Base-by-base conservation (phyloP, 2,797 vertebrate genomes). In the Myripristis murdjan region DNA sequence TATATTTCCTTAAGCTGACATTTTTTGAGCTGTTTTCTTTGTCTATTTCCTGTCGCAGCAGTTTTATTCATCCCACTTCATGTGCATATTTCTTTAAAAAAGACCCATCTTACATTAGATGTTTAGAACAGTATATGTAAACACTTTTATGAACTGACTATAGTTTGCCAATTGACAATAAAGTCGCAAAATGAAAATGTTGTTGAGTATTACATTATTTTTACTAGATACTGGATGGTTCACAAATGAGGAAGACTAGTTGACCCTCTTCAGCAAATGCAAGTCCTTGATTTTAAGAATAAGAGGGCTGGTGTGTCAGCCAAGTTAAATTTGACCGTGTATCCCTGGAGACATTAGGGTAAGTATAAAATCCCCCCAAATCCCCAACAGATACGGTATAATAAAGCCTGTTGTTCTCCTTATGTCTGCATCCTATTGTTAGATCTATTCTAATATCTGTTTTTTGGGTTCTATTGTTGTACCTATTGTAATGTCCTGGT, bases 351-450 rank as follows among this genome's bases (percentile, higher is more conserved):
- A 80, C 72, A 71, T 70, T 48, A n/a, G 10, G 48, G 61, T 16
- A 14, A 48, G 39, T 64, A 58, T 39, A 77, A 78, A 84, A 85
- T 74, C 61, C 75, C 53, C 54, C 12, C 1, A 84, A 78, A 75
- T 66, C 83, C 75, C 54, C 53, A 74, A 72, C 71, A 81, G 57
- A 77, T 71, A 75, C 60, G 59, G 47, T 39, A 85, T 71, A 81
- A 89, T 73, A 76, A 75, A 76, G 73, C 71, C 85, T 23, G 73
- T 89, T 92, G 87, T 90, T 83, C 85, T 68, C 76, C 75, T 67
- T 55, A 70, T 85, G 83, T 82, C 78, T 77, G 63, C 24, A 65
- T 69, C 64, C 85, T 47, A 76, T 91, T 89, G 87, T 89, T 56
- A 44, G n/a, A 57, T 73, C 66, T 75, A 14, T 78, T 86, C 76